phyloP scores from a whole-genome alignment of 2,113 vertebrate genomes.

The Callaeas wilsoni region DNA sequence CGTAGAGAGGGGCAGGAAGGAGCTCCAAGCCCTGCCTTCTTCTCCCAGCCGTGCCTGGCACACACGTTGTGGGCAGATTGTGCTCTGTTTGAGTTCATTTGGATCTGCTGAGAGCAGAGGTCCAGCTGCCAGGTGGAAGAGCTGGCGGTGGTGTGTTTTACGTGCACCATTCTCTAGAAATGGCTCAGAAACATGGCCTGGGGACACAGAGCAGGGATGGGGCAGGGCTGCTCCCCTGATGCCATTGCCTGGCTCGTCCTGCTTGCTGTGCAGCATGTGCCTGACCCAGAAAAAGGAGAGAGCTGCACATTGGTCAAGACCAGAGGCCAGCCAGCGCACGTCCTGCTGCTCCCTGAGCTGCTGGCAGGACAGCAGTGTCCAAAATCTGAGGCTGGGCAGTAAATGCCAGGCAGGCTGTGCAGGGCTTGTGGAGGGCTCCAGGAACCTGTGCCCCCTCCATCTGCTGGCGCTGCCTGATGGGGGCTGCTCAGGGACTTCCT shows the following conservation, averaged over 20 bases:
- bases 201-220: background rate
- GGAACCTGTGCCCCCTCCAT: background rate
- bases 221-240: background rate
- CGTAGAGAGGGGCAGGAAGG: background rate
- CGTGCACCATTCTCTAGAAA: background rate
- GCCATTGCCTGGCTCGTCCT: background rate
- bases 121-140: background rate
- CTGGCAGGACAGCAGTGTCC: background rate
- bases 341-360: background rate
- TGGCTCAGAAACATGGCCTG: background rate
- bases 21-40: background rate
- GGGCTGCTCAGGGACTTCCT: background rate
- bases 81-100: background rate
- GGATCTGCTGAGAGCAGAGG: background rate
- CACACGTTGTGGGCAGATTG: background rate
- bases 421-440: background rate
- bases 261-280: background rate
- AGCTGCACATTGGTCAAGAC: background rate
- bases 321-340: accelerated
- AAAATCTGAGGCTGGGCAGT: background rate
- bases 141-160: background rate
- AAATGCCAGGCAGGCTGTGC: background rate
- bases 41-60: background rate
- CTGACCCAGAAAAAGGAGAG: background rate
- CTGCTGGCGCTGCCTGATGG: background rate